Evolutionary conservation across 2,888 invertebrate genomes (phyloP), one percentile per base, ranked within the genome.

Genomic region (Thyatira batis): DNA sequence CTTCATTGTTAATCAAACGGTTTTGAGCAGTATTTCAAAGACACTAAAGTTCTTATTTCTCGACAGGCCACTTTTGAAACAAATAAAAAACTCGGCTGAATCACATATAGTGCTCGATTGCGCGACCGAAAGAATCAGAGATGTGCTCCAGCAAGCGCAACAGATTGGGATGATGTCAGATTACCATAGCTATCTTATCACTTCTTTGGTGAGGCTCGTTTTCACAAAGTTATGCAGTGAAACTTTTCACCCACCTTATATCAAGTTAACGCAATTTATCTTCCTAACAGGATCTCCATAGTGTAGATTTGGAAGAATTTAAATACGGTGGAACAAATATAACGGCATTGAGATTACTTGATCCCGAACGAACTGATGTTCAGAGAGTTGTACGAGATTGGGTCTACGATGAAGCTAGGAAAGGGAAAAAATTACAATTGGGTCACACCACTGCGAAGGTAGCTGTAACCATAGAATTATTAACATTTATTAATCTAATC

Each of bases 111-210:
- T 98, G 5, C 91, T 98, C 52, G 98, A 98, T 85, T 98, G 98
- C 75, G 95, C 96, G 17, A 96, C 96, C 0, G 97, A 97, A 56
- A 95, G 96, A 76, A 96, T 98, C 63, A 94, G 96, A 76, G 95
- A 96, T 71, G 96, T 98, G 20, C 89, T 98, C 54, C 97, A 97
- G 77, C 98, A 98, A 87, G 98, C 98, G 9, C 97, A 98, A 86
- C 98, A 98, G 92, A 97, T 98, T 67, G 98, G 98, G 61, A 97
- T 98, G 97, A 98, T 98, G 96, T 98, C 97, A 63, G 97, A 97
- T 81, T 97, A 98, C 81, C 98, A 98, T 86, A 97, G 97, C 87
- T 98, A 97, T 82, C 94, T 98, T 71, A 96, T 98, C 67, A 98
- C 98, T 0, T 97, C 98, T 2, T 86, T 98, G 92, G 97, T 97